Conservation (phyloP, 2,113 vertebrate genomes). For the Monopterus albus region DNA sequence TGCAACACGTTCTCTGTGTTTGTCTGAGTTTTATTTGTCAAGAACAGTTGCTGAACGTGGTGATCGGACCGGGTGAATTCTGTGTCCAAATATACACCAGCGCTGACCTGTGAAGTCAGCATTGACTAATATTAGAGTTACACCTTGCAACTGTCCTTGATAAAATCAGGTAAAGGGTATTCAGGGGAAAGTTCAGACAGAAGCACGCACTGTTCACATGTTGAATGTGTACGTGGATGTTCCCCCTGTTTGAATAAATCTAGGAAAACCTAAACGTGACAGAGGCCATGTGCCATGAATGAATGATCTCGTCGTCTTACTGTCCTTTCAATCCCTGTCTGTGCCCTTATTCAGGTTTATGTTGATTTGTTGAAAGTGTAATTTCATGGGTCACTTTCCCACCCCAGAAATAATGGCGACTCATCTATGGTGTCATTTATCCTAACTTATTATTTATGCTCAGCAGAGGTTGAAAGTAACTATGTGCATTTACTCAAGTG, state of each 20-base stretch:
- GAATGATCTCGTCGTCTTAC: conserved; percentile 41
- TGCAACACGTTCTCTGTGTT: neutral
- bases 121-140: neutral
- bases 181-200: conserved; percentile 39
- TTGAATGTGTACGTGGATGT: neutral
- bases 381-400: neutral
- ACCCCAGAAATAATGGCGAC: neutral
- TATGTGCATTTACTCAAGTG: too few relatives aligned
- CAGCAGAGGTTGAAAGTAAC: too few relatives aligned
- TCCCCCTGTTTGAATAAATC: too few relatives aligned
- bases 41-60: neutral
- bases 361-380: neutral
- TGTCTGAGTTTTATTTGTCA: neutral
- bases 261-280: neutral
- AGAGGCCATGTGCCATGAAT: neutral
- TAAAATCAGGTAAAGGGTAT: conserved; percentile 53
- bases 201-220: conserved; percentile 16
- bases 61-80: neutral
- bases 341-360: neutral
- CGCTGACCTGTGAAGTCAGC: conserved; percentile 15
- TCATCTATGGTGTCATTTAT: too few relatives aligned
- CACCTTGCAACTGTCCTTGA: neutral
- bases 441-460: too few relatives aligned
- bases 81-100: neutral
- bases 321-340: conserved; percentile 18